These are phyloP conservation scores for Yponomeuta malinellus DNA, from an alignment of 2,888 invertebrate genomes.

Conservation along the genomic window DNA sequence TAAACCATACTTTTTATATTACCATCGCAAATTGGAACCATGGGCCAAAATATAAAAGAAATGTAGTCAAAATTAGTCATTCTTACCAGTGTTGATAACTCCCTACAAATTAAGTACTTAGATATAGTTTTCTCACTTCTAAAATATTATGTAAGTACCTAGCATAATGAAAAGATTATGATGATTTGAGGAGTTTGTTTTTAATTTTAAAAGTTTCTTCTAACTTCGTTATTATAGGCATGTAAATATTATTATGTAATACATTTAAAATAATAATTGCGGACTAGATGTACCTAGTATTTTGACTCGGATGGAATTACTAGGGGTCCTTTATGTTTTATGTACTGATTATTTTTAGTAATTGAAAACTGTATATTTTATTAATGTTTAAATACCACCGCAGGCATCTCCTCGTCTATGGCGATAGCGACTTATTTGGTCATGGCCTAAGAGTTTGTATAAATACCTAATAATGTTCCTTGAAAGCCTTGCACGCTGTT, in stretches of 20 bases:
- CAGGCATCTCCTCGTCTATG: constrained; percentile 63
- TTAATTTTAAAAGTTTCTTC: constrained; percentile 11
- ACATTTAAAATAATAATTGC: constrained; percentile 34
- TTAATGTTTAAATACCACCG: constrained; percentile 51
- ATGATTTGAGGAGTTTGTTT: constrained; percentile 11
- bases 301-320: constrained; percentile 35
- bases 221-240: constrained; percentile 6
- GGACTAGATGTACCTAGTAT: constrained; percentile 30
- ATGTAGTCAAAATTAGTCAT: constrained; percentile 64
- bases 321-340: constrained; percentile 60
- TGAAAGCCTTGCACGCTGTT: not conserved
- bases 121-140: not conserved
- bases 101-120: constrained; percentile 24
- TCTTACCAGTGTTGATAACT: constrained; percentile 39
- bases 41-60: constrained; percentile 61
- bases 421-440: constrained; percentile 27
- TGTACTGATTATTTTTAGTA: constrained; percentile 73
- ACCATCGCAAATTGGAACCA: constrained; percentile 50
- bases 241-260: constrained; percentile 30
- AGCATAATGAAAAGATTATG: not conserved
- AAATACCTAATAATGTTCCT: not conserved
- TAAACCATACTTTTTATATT: constrained; percentile 30
- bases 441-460: not conserved
- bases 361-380: constrained; percentile 57
- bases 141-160: not conserved